phyloP scores from a whole-genome alignment of 2,888 invertebrate species.

The Polydesmus complanatus region DNA sequence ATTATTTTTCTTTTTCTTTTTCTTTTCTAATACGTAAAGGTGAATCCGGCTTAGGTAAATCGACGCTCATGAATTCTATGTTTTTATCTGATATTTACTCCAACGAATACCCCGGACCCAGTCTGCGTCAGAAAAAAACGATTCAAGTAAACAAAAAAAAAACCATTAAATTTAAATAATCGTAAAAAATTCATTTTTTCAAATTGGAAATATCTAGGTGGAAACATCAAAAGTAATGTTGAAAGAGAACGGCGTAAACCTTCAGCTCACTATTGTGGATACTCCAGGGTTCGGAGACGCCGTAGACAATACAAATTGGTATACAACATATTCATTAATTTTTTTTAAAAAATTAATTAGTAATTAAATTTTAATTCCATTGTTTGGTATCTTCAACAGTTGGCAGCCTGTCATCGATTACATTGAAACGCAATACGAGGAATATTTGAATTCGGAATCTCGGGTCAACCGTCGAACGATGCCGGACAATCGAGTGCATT shows the following conservation, averaged over 20 bases:
- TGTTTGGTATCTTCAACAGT: slow-evolving; percentile 42
- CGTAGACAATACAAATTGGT: slow-evolving; percentile 98
- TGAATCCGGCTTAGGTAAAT: slow-evolving; percentile 94
- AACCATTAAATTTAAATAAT: neutral
- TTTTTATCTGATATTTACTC: slow-evolving; percentile 97
- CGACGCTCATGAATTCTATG: slow-evolving; percentile 96
- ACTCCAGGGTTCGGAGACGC: slow-evolving; percentile 99
- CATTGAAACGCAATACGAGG: slow-evolving; percentile 91
- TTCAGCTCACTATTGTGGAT: slow-evolving; percentile 90
- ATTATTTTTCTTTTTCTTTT: too few species aligned
- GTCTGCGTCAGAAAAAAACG: slow-evolving; percentile 86
- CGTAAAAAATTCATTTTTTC: neutral
- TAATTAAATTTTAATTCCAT: neutral
- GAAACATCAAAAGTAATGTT: slow-evolving; percentile 86
- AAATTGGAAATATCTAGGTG: slow-evolving; percentile 39
- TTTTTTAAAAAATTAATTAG: neutral
- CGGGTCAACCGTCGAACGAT: slow-evolving; percentile 71
- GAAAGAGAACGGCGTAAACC: slow-evolving; percentile 95
- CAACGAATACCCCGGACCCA: slow-evolving; percentile 73
- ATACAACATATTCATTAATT: slow-evolving; percentile 24
- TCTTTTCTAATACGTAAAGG: too few species aligned
- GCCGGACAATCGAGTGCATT: slow-evolving; percentile 89
- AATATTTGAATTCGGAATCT: slow-evolving; percentile 93
- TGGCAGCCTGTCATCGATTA: slow-evolving; percentile 97
- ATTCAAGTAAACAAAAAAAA: slow-evolving; percentile 49